Percentiles rank a stretch among this genome's conserved stretches.
phyloP scores from a whole-genome alignment of 2,113 vertebrate species.

The Xenopus laevis region DNA sequence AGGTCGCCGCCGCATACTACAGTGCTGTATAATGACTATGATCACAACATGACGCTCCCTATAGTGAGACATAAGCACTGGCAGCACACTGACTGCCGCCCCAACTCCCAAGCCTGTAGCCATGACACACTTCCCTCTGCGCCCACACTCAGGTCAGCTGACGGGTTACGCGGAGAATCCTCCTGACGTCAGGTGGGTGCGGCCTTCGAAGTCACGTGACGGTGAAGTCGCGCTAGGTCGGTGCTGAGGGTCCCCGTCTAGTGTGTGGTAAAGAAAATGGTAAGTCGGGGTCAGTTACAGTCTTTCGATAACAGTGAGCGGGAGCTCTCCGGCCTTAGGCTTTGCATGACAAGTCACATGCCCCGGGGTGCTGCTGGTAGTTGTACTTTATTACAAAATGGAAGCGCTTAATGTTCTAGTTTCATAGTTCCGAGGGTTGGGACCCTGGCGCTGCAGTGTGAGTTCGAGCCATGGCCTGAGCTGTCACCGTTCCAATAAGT shows the following conservation, averaged over 20 bases:
- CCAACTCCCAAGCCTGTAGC: too few relatives aligned
- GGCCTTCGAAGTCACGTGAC: constrained; percentile 21
- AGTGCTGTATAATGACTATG: too few relatives aligned
- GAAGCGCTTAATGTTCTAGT: too few relatives aligned
- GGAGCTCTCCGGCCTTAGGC: not conserved
- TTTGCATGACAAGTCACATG: too few relatives aligned
- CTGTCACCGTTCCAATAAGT: not conserved
- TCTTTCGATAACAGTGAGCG: not conserved
- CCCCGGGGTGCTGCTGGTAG: constrained; percentile 9
- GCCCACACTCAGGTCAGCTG: constrained; percentile 10
- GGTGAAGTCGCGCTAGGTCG: constrained; percentile 27
- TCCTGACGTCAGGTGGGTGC: constrained; percentile 7
- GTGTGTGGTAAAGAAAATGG: too few relatives aligned
- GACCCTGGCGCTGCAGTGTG: too few relatives aligned
- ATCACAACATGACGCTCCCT: too few relatives aligned
- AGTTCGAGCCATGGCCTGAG: not conserved
- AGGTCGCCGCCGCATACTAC: too few relatives aligned
- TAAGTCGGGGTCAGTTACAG: constrained; percentile 10
- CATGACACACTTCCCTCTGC: too few relatives aligned
- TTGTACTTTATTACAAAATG: too few relatives aligned
- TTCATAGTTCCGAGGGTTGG: not conserved
- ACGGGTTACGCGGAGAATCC: constrained; percentile 7
- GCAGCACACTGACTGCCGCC: too few relatives aligned
- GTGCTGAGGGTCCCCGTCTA: constrained; percentile 5
- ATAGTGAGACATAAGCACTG: too few relatives aligned